Base-by-base conservation (phyloP, 2,888 invertebrate species). In the Cephus spinipes region DNA sequence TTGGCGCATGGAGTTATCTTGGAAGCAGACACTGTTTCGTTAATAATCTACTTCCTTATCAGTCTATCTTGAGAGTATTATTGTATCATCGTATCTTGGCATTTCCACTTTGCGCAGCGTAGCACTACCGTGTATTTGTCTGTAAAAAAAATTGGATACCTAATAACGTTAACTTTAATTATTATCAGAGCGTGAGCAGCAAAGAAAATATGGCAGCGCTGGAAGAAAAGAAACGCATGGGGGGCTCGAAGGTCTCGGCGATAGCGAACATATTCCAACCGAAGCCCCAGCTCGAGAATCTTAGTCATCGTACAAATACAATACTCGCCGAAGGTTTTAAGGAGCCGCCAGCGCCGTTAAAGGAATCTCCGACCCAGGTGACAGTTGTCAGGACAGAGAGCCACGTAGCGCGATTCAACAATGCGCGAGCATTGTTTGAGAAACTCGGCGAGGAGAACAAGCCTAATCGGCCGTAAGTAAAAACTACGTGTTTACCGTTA, bases 401-500 rank as follows among this genome's bases (percentile, higher is more conserved):
- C 87, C 97, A 97, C 90, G 94, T 97, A 87, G 96, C 97, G n/a
- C 93, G 97, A 81, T 98, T 98, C 91, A 97, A 98, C 91, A 97
- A 96, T 91, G 98, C 98, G 3, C 94, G 97, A 81, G 98, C 98
- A 71, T 93, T 98, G 78, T 98, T 98, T 91, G 98, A 98, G 91
- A 97, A 97, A 89, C 93, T 98, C 83, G 95, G 97, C 85, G 94
- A 96, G 91, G 95, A 96, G 91, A 94, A 95, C 91, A 94, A 94
- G 84, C 92, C 93, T 35, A 89, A 85, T 82, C 87, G 83, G 83
- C 89, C 87, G 91, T 90, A 85, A 89, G 90, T 71, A 71, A 4
- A 71, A 12, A 12, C 23, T 9, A 2, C 23, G 2, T 23, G 31
- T 77, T 71, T 15, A 32, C 34, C 34, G 23, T 40, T 40, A 11